These are phyloP conservation scores for Tetranychus piercei DNA, from an alignment of 2,888 invertebrate species.

Conservation along the genomic window DNA sequence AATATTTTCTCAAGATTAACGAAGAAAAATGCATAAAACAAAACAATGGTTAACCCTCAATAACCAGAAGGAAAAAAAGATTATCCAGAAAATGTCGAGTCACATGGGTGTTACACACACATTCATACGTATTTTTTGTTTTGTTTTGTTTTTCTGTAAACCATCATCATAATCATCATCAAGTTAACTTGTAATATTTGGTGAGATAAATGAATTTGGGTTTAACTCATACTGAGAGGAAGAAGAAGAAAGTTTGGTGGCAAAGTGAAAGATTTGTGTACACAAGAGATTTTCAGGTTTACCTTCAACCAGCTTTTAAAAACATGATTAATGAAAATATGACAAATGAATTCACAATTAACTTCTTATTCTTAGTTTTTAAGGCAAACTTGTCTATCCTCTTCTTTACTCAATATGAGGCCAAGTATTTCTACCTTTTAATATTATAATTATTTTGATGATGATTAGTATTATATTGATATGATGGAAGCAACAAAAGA, in stretches of 20 bases:
- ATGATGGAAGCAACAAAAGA: background rate
- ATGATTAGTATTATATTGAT: background rate
- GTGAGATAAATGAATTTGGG: slow-evolving; percentile 1
- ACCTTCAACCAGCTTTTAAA: background rate
- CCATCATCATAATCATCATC: background rate
- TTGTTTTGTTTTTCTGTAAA: background rate
- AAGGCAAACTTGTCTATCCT: background rate
- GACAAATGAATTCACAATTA: background rate
- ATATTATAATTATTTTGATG: background rate
- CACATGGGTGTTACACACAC: background rate
- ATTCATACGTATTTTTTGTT: background rate
- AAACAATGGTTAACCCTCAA: background rate
- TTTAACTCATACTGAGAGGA: background rate
- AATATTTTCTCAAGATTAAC: background rate
- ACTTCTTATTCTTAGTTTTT: background rate
- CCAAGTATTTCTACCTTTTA: background rate
- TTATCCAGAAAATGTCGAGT: background rate
- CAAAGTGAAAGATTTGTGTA: background rate
- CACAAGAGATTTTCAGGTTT: background rate
- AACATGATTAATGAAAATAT: background rate
- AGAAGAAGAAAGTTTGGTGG: background rate
- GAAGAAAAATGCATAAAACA: background rate
- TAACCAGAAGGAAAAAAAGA: background rate
- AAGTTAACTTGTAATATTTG: background rate
- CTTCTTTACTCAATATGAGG: background rate